Percentiles rank a stretch among this genome's conserved stretches.
Evolutionary conservation across 2,113 vertebrate species (phyloP).

Genomic region (Apaloderma vittatum): DNA sequence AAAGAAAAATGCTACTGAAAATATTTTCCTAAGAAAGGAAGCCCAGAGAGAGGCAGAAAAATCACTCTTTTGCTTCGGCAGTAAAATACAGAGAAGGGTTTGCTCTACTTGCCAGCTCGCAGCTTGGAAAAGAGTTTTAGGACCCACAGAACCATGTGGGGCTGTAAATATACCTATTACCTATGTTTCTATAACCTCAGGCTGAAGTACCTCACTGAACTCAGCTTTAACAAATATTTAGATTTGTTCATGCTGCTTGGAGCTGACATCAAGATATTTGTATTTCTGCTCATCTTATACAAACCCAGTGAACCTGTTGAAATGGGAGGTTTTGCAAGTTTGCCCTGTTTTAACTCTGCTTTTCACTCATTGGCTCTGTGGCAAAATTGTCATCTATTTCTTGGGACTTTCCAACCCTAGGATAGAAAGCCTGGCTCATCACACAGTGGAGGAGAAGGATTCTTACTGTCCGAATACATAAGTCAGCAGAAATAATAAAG

Average conservation of each 20-base stretch:
- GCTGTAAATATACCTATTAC: neutral
- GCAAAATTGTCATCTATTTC: neutral
- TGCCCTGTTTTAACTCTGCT: neutral
- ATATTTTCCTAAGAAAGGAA: neutral
- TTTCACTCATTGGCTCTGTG: neutral
- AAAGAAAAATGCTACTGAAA: neutral
- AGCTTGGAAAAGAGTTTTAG: neutral
- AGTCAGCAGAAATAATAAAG: neutral
- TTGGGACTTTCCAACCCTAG: neutral
- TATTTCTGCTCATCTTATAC: neutral
- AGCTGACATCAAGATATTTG: neutral
- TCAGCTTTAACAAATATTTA: neutral
- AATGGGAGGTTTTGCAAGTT: neutral
- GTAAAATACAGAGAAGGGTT: neutral
- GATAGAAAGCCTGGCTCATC: neutral
- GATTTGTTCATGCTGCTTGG: neutral
- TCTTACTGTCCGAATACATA: neutral
- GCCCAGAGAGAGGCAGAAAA: neutral
- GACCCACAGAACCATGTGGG: accelerated
- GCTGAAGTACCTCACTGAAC: neutral
- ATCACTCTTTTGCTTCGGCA: neutral
- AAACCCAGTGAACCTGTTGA: neutral
- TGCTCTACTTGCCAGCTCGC: neutral
- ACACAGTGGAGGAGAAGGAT: neutral
- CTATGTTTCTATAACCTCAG: neutral